Evolutionary conservation across 1,140 invertebrate species (phyloP).

Genomic region (Pseudomyrmex flavicornis): DNA sequence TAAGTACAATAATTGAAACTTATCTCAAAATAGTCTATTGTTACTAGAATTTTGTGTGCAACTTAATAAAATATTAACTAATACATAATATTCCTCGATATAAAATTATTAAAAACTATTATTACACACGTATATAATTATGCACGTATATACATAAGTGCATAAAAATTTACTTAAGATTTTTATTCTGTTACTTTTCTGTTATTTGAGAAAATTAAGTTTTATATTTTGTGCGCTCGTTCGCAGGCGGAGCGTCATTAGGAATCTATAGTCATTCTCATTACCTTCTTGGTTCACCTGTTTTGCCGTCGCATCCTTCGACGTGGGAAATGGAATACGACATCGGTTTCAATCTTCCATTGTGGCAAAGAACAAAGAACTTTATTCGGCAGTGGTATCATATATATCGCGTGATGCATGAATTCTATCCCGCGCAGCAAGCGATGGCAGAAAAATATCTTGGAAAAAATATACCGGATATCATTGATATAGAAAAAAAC

Average conservation of each 20-base stretch:
- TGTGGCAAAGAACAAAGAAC: constrained; percentile 61
- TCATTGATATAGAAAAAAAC: constrained; percentile 76
- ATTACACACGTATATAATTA: too few relatives aligned
- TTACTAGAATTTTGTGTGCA: not conserved
- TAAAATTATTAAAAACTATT: too few relatives aligned
- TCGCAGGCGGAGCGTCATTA: constrained; percentile 65
- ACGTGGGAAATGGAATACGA: constrained; percentile 61
- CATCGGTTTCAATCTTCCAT: constrained; percentile 42
- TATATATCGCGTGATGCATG: not conserved
- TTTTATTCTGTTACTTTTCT: too few relatives aligned
- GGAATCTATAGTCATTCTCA: not conserved
- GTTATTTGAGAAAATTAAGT: too few relatives aligned
- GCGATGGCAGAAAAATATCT: constrained; percentile 81
- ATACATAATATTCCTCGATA: too few relatives aligned
- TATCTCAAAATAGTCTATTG: not conserved
- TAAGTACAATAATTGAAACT: constrained; percentile 43
- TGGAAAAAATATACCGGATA: constrained; percentile 62
- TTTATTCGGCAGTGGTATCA: constrained; percentile 44
- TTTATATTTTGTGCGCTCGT: constrained; percentile 16
- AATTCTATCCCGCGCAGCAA: constrained; percentile 75
- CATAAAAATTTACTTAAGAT: too few relatives aligned
- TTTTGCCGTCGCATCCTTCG: constrained; percentile 71
- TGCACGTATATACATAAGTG: too few relatives aligned
- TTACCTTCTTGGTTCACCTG: constrained; percentile 53
- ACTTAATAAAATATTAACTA: too few relatives aligned